phyloP scores from a whole-genome alignment of 2,888 invertebrate species.

The Synergus gifuensis region DNA sequence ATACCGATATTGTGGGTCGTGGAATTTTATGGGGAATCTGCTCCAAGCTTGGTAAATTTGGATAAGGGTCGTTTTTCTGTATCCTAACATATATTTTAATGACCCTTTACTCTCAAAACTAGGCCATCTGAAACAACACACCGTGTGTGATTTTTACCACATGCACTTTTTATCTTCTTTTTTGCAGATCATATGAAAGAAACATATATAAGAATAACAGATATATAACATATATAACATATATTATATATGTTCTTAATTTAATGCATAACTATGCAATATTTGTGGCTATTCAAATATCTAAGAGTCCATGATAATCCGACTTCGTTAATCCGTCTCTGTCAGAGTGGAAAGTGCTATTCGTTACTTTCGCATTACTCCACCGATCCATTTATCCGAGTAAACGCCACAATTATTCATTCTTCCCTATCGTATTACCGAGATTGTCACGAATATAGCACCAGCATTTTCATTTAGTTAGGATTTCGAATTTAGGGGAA shows the following conservation, averaged over 20 bases:
- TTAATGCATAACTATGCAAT: not conserved
- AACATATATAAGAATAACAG: too few relatives aligned
- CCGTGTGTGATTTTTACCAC: conserved; percentile 8
- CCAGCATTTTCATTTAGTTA: not conserved
- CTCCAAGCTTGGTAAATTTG: conserved; percentile 23
- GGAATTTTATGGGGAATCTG: conserved; percentile 30
- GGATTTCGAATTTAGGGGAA: not conserved
- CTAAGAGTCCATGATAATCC: not conserved
- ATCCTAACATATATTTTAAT: not conserved
- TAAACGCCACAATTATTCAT: conserved; percentile 28
- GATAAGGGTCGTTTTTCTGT: conserved; percentile 1
- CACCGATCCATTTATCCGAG: conserved; percentile 5
- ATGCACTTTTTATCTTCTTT: not conserved
- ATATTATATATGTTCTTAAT: not conserved
- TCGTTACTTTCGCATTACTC: not conserved
- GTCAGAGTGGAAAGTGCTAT: not conserved
- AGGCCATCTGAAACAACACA: conserved; percentile 32
- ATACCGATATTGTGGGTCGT: conserved; percentile 29
- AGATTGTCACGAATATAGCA: conserved; percentile 10
- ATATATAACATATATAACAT: too few relatives aligned
- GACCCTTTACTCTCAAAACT: conserved; percentile 31
- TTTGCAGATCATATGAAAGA: too few relatives aligned
- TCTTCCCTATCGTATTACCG: conserved; percentile 12
- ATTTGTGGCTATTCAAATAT: not conserved
- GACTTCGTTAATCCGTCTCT: conserved; percentile 12